These are phyloP conservation scores for Trididemnum clinides DNA, from an alignment of 23 tunicate genomes.

Conservation along the genomic window DNA sequence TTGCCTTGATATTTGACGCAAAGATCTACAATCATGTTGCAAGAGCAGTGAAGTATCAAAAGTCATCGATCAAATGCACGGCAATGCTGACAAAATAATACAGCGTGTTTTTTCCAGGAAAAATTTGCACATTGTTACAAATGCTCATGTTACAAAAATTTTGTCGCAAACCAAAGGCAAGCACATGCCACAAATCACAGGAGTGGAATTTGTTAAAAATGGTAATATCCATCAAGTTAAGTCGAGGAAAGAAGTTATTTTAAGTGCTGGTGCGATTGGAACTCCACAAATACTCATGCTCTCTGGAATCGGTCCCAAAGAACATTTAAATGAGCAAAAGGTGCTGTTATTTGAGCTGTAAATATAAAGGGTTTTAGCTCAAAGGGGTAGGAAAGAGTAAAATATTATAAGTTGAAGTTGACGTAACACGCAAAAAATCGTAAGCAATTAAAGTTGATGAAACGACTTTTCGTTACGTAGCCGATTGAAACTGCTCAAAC, in stretches of 20 bases:
- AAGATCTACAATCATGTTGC: no score
- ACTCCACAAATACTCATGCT: conserved; percentile 79
- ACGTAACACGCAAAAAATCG: neutral
- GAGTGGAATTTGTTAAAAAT: conserved; percentile 52
- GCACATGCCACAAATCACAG: neutral
- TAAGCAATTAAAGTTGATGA: no score
- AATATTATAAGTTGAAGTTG: neutral
- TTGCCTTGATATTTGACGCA: no score
- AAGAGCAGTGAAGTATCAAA: no score
- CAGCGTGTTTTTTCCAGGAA: no score
- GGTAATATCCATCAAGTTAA: conserved; percentile 13
- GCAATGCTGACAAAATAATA: no score
- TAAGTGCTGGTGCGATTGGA: conserved; percentile 67
- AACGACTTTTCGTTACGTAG: no score
- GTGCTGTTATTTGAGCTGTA: no score
- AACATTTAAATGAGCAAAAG: conserved; percentile 46
- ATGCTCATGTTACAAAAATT: conserved; percentile 55
- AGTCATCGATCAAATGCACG: no score
- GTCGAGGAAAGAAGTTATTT: conserved; percentile 56
- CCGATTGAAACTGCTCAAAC: no score
- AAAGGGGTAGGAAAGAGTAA: neutral
- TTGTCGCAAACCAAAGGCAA: conserved; percentile 8
- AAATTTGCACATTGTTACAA: conserved; percentile 35
- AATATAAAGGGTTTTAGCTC: neutral
- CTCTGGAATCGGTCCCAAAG: conserved; percentile 69